These are phyloP conservation scores for Vespertilio murinus DNA, from an alignment of 2,797 vertebrate genomes.

Conservation along the genomic window DNA sequence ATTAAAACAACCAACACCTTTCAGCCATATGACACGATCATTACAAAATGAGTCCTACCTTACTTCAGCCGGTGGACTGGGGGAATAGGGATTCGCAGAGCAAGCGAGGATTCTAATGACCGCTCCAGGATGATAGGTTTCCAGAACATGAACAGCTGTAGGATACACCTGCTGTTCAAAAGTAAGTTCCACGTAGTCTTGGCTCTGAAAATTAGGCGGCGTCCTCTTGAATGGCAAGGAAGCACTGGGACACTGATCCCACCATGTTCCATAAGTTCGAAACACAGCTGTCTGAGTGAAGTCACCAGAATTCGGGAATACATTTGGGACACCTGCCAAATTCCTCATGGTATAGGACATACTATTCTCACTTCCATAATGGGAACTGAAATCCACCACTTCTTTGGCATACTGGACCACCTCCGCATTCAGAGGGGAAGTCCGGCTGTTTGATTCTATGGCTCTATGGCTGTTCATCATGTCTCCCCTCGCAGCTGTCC, in stretches of 20 bases:
- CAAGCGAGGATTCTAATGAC: slow-evolving; percentile 96
- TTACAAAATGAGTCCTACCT: slow-evolving; percentile 88
- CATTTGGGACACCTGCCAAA: slow-evolving; percentile 94
- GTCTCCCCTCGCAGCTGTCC: slow-evolving; percentile 94
- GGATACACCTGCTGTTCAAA: slow-evolving; percentile 98
- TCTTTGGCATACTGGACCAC: slow-evolving; percentile 97
- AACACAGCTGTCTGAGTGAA: slow-evolving; percentile 98
- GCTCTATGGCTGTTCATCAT: slow-evolving; percentile 93
- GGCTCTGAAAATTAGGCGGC: slow-evolving; percentile 91
- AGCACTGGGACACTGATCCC: slow-evolving; percentile 93
- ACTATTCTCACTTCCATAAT: slow-evolving; percentile 98
- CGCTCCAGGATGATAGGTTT: slow-evolving; percentile 98
- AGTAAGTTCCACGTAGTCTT: slow-evolving; percentile 96
- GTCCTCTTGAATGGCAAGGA: slow-evolving; percentile 90
- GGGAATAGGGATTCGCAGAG: slow-evolving; percentile 97
- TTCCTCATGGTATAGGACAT: slow-evolving; percentile 99
- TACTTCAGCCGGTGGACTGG: slow-evolving; percentile 92
- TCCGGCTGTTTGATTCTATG: slow-evolving; percentile 91
- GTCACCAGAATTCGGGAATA: slow-evolving; percentile 98
- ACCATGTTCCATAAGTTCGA: slow-evolving; percentile 96
- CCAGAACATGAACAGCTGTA: slow-evolving; percentile 95
- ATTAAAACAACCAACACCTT: slow-evolving; percentile 20
- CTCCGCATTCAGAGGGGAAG: slow-evolving; percentile 92
- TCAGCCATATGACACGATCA: background rate
- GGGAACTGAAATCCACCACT: slow-evolving; percentile 98